Evolutionary conservation across 1,140 invertebrate genomes (phyloP), one percentile per base, ranked within the genome.

Genomic region (Stenopsyche tienmushanensis): DNA sequence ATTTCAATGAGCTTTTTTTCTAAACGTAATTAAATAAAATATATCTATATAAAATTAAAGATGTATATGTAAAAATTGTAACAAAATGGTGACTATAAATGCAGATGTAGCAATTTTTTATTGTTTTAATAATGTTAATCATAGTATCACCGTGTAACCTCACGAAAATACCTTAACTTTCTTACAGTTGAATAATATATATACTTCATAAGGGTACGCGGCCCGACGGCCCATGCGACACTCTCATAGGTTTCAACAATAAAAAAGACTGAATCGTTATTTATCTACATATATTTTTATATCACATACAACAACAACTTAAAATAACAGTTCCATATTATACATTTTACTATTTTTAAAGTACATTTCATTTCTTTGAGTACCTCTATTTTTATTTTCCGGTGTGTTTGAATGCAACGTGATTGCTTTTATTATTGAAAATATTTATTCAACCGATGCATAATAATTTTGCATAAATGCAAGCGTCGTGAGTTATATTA

Each of bases 201-300:
- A 39, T 58, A 58, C 44, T 45, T 58, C 55, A 58, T 58, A 58
- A n/a, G 55, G 55, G 55, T 58, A 42, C 45, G 39, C 50, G 58
- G 58, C 52, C 25, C 57, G 13, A 5, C 29, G 44, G 63, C 34
- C 63, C 18, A 26, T 24, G 21, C 53, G 50, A 70, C 52, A 70
- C 55, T 64, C 64, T 66, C 69, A 67, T 70, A 70, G 42, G 62
- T 67, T 70, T 70, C 69, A 70, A 70, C 62, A 66, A 70, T 60
- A 64, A 67, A 69, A 41, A 70, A 70, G 69, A 70, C 69, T 70
- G 69, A 70, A 64, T 64, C 60, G 69, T 70, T 70, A 65, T 67
- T 70, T 64, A 70, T 67, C 69, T 70, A 70, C 65, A 70, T 70
- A 70, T 70, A 67, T 70, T 70, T 70, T 67, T 70, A 70, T 70